Evolutionary conservation across 2,888 invertebrate species (phyloP).

Genomic region (Standfussiana lucernea): DNA sequence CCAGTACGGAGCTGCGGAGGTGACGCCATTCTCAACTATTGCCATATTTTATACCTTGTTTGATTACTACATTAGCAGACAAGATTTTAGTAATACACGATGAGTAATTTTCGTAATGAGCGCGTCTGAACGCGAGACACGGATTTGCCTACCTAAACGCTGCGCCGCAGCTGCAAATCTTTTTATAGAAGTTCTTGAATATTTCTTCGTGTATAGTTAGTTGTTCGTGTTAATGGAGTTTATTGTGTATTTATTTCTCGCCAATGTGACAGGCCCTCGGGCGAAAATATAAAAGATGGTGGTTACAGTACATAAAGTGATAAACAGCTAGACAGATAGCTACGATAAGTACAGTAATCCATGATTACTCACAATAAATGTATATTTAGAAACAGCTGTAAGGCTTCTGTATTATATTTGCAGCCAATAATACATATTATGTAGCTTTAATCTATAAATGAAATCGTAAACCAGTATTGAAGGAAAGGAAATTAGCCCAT

Average conservation of each 20-base stretch:
- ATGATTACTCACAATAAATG: conserved; percentile 27
- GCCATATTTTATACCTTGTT: conserved; percentile 70
- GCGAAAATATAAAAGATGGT: conserved; percentile 40
- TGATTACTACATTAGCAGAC: conserved; percentile 67
- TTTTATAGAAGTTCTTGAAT: conserved; percentile 43
- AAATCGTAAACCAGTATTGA: conserved; percentile 20
- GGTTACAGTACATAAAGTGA: conserved; percentile 29
- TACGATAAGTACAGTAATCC: conserved; percentile 44
- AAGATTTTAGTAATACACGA: conserved; percentile 59
- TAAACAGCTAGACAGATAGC: conserved; percentile 33
- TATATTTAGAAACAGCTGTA: conserved; percentile 47
- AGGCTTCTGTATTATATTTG: conserved; percentile 31
- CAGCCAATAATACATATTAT: background rate
- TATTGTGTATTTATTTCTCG: conserved; percentile 51
- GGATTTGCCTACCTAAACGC: conserved; percentile 44
- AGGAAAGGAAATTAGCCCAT: background rate
- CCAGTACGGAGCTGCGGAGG: conserved; percentile 34
- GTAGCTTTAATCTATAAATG: conserved; percentile 32
- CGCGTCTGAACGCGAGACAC: conserved; percentile 57
- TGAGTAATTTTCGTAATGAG: conserved; percentile 63
- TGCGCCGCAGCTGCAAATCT: conserved; percentile 43
- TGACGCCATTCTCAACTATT: conserved; percentile 69
- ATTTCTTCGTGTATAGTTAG: conserved; percentile 43
- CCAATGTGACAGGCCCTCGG: conserved; percentile 27
- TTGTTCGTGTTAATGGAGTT: conserved; percentile 31